Base-by-base conservation (phyloP, 2,113 vertebrate genomes). In the Platanista minor region DNA sequence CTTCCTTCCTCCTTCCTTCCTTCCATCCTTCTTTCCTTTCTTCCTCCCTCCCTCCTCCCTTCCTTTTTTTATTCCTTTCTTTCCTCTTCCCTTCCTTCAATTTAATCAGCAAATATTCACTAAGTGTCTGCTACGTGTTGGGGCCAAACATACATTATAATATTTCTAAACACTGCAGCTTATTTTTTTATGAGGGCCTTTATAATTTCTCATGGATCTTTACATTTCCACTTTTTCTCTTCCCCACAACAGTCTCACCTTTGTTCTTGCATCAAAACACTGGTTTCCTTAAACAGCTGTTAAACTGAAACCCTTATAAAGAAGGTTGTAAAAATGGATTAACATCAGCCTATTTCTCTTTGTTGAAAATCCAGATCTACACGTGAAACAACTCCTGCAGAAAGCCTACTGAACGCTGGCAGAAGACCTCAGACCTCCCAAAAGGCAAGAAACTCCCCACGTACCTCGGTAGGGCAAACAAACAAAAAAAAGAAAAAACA, bases 261-360 rank as follows among this genome's bases (percentile, higher is more conserved):
- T 52, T 77, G 52, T 71, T 84, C 90, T 78, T 90, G 49, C 20
- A 90, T 80, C 66, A 91, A 86, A 92, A 89, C 41, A 92, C 15
- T 39, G 39, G 31, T 77, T 95, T 94, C 29, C 89, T 97, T 94
- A 15, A 75, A 46, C 7, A 90, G 8, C 25, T 96, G 54, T 83
- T 83, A 82, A 96, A 87, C 33, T 95, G 36, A 93, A 97, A 59
- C 27, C 5, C 33, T 54, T 78, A 59, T 75, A 91, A 93, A 87
- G 8, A 77, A 2, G 8, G 75, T 31, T 69, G 33, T 43, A 77
- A 92, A 91, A 96, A 72, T 8, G 33, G 23, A 59, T 69, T 78
- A 87, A 59, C 23, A 69, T 36, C 33, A 75, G 77, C 11, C 8
- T 7, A 61, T 88, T 94, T 95, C 15, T 18, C 17, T 72, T 36